Evolutionary conservation across 92 coral and sea anemone genomes (phyloP).

Genomic region (Palythoa caribaeorum): DNA sequence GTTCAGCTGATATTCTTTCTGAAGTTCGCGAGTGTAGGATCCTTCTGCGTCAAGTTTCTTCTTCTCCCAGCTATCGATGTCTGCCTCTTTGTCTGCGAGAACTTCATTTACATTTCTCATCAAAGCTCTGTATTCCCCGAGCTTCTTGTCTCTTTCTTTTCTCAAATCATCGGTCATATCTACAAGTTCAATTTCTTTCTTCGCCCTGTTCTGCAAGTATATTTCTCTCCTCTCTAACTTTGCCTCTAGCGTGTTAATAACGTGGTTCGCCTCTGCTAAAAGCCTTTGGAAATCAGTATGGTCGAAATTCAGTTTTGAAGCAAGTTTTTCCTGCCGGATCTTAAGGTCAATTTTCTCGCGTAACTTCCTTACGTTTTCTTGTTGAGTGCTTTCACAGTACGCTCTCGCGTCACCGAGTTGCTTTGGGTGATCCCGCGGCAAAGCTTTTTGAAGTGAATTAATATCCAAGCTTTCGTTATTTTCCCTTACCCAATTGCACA

Average conservation of each 20-base stretch:
- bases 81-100: slow-evolving; percentile 48
- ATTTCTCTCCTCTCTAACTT: slow-evolving; percentile 62
- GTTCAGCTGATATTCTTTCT: slow-evolving; percentile 53
- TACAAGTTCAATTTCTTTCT: slow-evolving; percentile 55
- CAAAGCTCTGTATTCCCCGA: slow-evolving; percentile 54
- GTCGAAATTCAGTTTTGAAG: slow-evolving; percentile 59
- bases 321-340: slow-evolving; percentile 64
- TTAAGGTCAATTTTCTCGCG: slow-evolving; percentile 60
- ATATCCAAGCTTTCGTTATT: background rate
- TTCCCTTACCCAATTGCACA: slow-evolving; percentile 31
- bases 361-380: slow-evolving; percentile 44
- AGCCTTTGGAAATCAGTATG: slow-evolving; percentile 54
- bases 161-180: slow-evolving; percentile 46
- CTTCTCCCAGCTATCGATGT: slow-evolving; percentile 40
- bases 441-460: background rate
- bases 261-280: slow-evolving; percentile 50
- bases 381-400: slow-evolving; percentile 21
- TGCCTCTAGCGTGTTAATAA: slow-evolving; percentile 50
- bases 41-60: slow-evolving; percentile 50
- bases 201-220: slow-evolving; percentile 51
- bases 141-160: slow-evolving; percentile 66
- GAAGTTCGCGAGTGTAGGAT: slow-evolving; percentile 51
- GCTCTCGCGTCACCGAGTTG: background rate
- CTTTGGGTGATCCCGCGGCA: background rate
- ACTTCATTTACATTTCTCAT: slow-evolving; percentile 63